Evolutionary conservation across 1,140 invertebrate genomes (phyloP), one percentile per base, ranked within the genome.

Genomic region (Holotrichia oblita): DNA sequence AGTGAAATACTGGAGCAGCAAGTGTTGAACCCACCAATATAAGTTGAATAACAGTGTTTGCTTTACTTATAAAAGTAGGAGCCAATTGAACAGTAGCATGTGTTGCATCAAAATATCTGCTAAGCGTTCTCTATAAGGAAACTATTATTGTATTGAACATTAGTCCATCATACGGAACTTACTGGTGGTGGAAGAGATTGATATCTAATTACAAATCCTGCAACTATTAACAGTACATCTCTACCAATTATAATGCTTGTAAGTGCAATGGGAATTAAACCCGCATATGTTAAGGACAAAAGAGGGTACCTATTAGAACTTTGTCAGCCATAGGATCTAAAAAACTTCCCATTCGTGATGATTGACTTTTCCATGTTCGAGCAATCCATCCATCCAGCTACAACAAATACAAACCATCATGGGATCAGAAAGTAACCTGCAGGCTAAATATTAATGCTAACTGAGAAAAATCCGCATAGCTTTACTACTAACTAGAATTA

Each of bases 251-350:
- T 97, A 20, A 98, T 87, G 42, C 90, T 89, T 7, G 96, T 96
- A 17, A 99, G 87, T 76, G 92, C 89, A 76, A 97, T 88, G 84
- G 98, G 97, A 85, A 99, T 94, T 12, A 98, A 87, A 72, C 93
- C 91, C 77, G 93, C 93, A 88, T 93, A 94, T 8, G 97, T 96
- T 34, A 99, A 88, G 0, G 95, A 93, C 27, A 98, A 84, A 97
- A 97, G 42, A 99, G 87, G 12, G 95, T 95, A 10, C 93, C 95
- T 80, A 99, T 93, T 6, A 99, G 89, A 17, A 99, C 89, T 90
- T 99, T 99, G 87, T 99, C 98, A n/a, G 98, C 98, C 87, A 98
- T 91, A 10, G 98, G 98, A 88, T 99, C 98, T n/a, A 99, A 85
- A 85, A 98, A 97, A 80, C 96, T 97, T 7, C 98, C 98, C 81